Evolutionary conservation across 2,113 vertebrate species (phyloP), one percentile per base, ranked within the genome.

Genomic region (Datnioides undecimradiatus): DNA sequence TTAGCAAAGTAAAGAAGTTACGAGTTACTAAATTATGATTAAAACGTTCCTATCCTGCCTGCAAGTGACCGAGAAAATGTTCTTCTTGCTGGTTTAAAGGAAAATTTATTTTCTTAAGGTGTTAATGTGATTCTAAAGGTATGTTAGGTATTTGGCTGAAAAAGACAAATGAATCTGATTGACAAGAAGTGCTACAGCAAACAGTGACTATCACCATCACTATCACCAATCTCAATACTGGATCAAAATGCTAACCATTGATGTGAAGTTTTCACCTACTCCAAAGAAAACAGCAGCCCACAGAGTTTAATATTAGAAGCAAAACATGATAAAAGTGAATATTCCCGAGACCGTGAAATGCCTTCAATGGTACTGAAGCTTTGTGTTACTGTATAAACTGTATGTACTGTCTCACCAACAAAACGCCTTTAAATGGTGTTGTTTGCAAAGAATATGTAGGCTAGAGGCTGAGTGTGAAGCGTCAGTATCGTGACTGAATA

Each of bases 401-500:
- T 25, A 45, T 46, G 13, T 68, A 68, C 29, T 68, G 71, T 55
- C 34, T 73, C 34, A 78, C 43, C 46, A 70, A 45, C 19, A 13
- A 68, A 59, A 51, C 17, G 5, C 46, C 31, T 76, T 33, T 29
- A 38, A 66, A 70, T 41, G 34, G 59, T 49, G 58, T 23, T 65
- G 59, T 63, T 59, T 63, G 73, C 41, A 57, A 16, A 36, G 36
- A 74, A 54, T 16, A 27, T 58, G 81, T 63, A 68, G 66, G 77
- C 82, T 71, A 27, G 46, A 48, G n/a, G 45, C 43, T 38, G 64
- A 71, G 16, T 59, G 76, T 80, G 72, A 66, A 34, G 81, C 55
- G 10, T 76, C 62, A 36, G 70, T 60, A 80, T 73, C 8, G 58
- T 60, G 75, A 81, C 77, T 83, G 68, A 82, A 59, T 46, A 63